These are phyloP conservation scores for Xyrichtys novacula DNA, from an alignment of 2,797 vertebrate genomes.

Conservation along the genomic window DNA sequence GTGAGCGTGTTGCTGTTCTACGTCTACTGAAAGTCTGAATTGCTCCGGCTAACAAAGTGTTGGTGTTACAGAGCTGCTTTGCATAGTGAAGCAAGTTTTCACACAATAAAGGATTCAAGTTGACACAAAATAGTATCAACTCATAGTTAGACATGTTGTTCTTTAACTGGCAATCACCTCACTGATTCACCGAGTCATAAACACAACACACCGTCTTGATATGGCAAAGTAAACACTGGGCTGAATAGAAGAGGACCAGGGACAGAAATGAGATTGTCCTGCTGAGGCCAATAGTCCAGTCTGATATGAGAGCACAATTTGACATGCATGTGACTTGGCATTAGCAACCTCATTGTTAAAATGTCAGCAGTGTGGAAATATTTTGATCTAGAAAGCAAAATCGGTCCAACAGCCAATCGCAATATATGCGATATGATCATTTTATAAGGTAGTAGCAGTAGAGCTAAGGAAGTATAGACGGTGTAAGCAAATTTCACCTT, in stretches of 20 bases:
- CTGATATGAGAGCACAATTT: not conserved
- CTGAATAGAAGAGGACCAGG: not conserved
- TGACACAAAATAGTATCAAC: too few relatives aligned
- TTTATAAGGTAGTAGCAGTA: too few relatives aligned
- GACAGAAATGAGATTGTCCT: not conserved
- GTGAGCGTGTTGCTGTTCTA: not conserved
- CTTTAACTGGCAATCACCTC: not conserved
- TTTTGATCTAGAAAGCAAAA: too few relatives aligned
- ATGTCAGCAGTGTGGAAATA: too few relatives aligned
- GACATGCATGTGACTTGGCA: too few relatives aligned
- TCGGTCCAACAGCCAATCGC: too few relatives aligned
- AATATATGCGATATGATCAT: too few relatives aligned
- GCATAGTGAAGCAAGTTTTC: not conserved
- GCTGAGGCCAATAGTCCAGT: not conserved
- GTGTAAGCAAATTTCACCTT: constrained; percentile 59
- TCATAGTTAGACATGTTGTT: too few relatives aligned
- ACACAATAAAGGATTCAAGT: not conserved
- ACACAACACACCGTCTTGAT: not conserved
- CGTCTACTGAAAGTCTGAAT: not conserved
- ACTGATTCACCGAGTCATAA: not conserved
- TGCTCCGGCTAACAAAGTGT: not conserved
- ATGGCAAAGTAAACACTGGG: not conserved
- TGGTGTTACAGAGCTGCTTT: not conserved
- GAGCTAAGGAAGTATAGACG: constrained; percentile 39
- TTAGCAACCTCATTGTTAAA: too few relatives aligned